These are phyloP conservation scores for Gonioctena quinquepunctata DNA, from an alignment of 1,140 invertebrate genomes.

Conservation along the genomic window DNA sequence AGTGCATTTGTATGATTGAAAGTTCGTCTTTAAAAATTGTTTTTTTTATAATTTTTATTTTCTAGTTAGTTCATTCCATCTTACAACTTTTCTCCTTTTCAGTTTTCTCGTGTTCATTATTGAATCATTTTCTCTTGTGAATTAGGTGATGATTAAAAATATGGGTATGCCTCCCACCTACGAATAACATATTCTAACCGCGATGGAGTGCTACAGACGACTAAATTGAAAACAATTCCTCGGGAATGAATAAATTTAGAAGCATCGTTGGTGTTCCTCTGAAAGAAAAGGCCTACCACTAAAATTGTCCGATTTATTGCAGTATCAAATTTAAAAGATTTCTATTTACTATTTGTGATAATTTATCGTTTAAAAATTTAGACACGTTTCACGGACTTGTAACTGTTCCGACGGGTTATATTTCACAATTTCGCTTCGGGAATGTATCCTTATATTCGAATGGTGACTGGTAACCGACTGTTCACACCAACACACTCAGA, in stretches of 20 bases:
- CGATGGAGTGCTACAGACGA: background rate
- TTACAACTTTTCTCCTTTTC: too few relatives aligned
- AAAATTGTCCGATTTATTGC: conserved; percentile 2
- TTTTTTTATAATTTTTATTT: too few relatives aligned
- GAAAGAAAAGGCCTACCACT: background rate
- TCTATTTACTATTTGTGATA: background rate
- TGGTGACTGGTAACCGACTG: background rate
- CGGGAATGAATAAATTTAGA: conserved; percentile 7
- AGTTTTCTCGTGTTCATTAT: too few relatives aligned
- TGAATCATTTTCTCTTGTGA: too few relatives aligned
- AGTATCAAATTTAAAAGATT: conserved; percentile 3
- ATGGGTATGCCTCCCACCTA: too few relatives aligned
- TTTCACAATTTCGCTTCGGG: background rate
- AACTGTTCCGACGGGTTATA: background rate
- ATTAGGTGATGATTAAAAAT: too few relatives aligned
- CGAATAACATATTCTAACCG: background rate
- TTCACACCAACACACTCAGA: background rate
- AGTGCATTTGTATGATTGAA: too few relatives aligned
- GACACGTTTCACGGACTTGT: background rate
- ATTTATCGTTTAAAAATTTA: background rate
- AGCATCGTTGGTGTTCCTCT: conserved; percentile 1
- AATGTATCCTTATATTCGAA: too few relatives aligned
- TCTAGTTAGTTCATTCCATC: too few relatives aligned
- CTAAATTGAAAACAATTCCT: conserved; percentile 9
- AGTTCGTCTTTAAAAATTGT: too few relatives aligned